These are phyloP conservation scores for Tigriopus californicus DNA, from an alignment of 2,888 invertebrate genomes.

Conservation along the genomic window DNA sequence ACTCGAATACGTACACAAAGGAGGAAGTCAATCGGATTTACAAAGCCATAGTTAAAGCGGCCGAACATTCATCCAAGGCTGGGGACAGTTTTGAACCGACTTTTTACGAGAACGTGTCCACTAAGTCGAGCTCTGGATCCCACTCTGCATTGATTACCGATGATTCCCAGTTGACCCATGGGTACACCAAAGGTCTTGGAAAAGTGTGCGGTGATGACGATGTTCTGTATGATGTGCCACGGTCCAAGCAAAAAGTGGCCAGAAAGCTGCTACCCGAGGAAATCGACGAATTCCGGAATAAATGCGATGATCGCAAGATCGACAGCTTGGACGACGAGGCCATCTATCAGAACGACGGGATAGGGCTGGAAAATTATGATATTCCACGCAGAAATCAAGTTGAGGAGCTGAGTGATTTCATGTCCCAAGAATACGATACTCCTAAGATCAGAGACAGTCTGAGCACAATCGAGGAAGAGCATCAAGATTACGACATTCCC, in stretches of 20 bases:
- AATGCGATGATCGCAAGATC: too few relatives aligned
- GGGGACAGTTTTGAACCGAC: too few relatives aligned
- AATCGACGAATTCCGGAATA: too few relatives aligned
- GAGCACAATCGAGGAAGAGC: not conserved
- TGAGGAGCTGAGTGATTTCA: not conserved
- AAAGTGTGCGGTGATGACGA: not conserved
- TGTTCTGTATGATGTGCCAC: conserved; percentile 5
- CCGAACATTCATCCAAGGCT: too few relatives aligned
- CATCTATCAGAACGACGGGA: not conserved
- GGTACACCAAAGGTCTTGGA: not conserved
- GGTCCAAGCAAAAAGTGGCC: not conserved
- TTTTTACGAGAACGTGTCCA: not conserved
- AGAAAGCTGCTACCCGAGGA: too few relatives aligned
- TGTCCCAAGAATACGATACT: not conserved
- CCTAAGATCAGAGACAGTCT: not conserved
- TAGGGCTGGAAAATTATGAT: too few relatives aligned
- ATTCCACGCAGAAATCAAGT: not conserved
- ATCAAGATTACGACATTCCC: not conserved
- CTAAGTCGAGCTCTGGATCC: not conserved
- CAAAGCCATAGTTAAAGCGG: too few relatives aligned
- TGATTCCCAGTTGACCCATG: not conserved
- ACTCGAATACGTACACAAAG: too few relatives aligned
- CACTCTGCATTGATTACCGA: not conserved
- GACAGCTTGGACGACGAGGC: not conserved
- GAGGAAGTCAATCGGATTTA: too few relatives aligned